Evolutionary conservation across 2,888 invertebrate genomes (phyloP).

Genomic region (Zygaena filipendulae): DNA sequence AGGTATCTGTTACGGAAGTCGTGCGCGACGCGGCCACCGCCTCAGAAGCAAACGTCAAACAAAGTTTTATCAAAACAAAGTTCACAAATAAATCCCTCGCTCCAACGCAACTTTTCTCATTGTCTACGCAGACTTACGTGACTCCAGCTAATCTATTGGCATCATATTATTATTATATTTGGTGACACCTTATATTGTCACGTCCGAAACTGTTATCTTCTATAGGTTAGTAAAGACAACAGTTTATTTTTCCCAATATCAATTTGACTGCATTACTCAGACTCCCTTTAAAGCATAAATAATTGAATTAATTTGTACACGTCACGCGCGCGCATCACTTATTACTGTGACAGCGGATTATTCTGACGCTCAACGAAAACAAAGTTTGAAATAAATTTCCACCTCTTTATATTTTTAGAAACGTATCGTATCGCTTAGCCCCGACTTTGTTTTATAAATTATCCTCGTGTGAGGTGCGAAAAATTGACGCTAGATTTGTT

Average conservation of each 20-base stretch:
- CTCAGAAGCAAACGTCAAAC: constrained; percentile 62
- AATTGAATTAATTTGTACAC: no score
- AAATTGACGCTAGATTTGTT: neutral
- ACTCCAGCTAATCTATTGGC: constrained; percentile 9
- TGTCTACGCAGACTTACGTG: constrained; percentile 22
- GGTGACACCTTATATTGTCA: no score
- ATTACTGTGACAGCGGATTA: no score
- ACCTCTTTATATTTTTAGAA: neutral
- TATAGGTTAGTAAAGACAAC: no score
- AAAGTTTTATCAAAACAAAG: constrained; percentile 60
- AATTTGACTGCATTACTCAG: no score
- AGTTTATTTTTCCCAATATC: no score
- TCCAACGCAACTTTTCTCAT: constrained; percentile 48
- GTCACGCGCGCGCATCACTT: no score
- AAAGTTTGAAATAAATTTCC: no score
- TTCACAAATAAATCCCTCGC: constrained; percentile 61
- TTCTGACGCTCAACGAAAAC: no score
- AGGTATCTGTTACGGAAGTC: constrained; percentile 28
- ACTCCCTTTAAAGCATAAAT: no score
- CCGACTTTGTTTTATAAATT: neutral
- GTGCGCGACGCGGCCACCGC: constrained; percentile 33
- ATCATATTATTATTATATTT: no score
- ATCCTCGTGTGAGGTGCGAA: neutral
- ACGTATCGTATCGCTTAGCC: neutral
- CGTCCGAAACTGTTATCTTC: no score